phyloP scores from a whole-genome alignment of 2,888 invertebrate species.

The Cerastis leucographa region DNA sequence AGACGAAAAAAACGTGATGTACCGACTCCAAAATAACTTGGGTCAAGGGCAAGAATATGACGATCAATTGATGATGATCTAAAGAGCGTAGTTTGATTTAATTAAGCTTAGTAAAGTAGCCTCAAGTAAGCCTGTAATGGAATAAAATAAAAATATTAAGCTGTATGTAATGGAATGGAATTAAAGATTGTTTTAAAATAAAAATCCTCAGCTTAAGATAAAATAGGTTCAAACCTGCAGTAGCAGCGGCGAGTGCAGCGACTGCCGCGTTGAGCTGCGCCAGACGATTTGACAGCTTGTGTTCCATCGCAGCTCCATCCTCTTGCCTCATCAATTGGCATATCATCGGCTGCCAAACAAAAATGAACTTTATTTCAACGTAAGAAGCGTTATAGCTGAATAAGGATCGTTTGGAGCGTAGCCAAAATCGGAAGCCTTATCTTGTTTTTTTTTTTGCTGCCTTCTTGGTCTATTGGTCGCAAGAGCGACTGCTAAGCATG shows the following conservation, averaged over 20 bases:
- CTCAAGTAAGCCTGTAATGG: background rate
- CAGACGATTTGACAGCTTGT: conserved; percentile 54
- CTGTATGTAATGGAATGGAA: no score
- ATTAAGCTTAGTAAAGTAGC: background rate
- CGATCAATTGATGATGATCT: background rate
- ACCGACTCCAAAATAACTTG: no score
- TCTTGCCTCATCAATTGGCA: conserved; percentile 46
- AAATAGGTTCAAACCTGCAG: conserved; percentile 28
- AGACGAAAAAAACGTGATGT: no score
- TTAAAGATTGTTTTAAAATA: background rate
- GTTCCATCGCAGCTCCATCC: conserved; percentile 49
- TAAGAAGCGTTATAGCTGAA: background rate
- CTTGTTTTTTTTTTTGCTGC: background rate
- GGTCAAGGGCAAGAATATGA: no score
- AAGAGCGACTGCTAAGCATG: no score
- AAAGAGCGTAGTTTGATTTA: background rate
- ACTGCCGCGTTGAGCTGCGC: conserved; percentile 70
- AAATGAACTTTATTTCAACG: background rate
- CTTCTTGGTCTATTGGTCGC: no score
- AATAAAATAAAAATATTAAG: background rate
- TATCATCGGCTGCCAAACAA: conserved; percentile 19
- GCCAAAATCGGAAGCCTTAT: background rate
- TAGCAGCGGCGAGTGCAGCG: conserved; percentile 62
- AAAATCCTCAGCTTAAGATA: background rate
- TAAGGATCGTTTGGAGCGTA: background rate